Evolutionary conservation across 2,113 vertebrate genomes (phyloP), one percentile per base, ranked within the genome.

Genomic region (Prietella phreatophila): DNA sequence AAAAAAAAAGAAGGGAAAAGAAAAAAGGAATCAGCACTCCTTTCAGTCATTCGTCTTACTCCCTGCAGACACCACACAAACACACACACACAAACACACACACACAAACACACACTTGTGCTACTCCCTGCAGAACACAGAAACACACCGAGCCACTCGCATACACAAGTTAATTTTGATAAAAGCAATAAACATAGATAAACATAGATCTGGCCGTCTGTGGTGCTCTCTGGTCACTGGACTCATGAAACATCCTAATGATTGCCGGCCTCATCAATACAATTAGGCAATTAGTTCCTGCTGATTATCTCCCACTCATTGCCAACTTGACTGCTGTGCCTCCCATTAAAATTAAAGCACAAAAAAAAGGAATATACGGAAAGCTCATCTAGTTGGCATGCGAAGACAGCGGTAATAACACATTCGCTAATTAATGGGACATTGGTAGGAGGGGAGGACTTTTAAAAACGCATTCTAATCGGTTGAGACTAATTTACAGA

Each of bases 221-320:
- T 83, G 75, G 76, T 88, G 84, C 90, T 88, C 88, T 90, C 90
- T 92, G 93, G 93, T 93, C 93, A 93, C 87, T 42, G 47, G 85
- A 95, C 95, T 92, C 92, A 65, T 6, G 86, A 91, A 92, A 92
- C 83, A 78, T 89, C 90, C 91, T 93, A 93, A 95, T 92, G 92
- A 94, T 91, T 27, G 69, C 90, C 86, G 87, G 90, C 75, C 89
- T 89, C 89, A 92, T 92, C 81, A 87, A 91, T 92, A 93, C 94
- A 95, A 95, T 95, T 94, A 94, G 92, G 93, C 94, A 96, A 96
- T 96, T 96, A 96, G 95, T 96, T 96, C 95, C 94, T 93, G 94
- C 94, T 95, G 95, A 95, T 95, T 96, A 95, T 93, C 92, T 92
- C 90, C 91, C 94, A 93, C 93, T 94, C 95, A 95, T 95, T 94